Conservation (phyloP, 2,888 invertebrate genomes). For the Diogma glabrata region DNA sequence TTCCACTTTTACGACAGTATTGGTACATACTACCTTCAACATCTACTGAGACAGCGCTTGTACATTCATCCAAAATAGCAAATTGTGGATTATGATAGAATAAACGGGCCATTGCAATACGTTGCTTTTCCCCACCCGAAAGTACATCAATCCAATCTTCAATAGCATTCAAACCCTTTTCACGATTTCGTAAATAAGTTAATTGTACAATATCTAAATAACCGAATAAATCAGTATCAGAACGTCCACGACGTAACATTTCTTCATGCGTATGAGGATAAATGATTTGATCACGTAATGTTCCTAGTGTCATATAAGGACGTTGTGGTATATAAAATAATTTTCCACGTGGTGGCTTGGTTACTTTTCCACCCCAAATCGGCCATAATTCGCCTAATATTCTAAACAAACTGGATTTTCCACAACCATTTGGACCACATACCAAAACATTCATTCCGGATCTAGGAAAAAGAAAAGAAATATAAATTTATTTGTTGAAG, state of each 20-base stretch:
- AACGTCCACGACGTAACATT: constrained; percentile 64
- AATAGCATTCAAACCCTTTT: constrained; percentile 81
- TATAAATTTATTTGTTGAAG: neutral
- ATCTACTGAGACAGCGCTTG: constrained; percentile 96
- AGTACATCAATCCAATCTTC: constrained; percentile 99
- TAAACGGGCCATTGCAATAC: constrained; percentile 95
- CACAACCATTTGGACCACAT: constrained; percentile 97
- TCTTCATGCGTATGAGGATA: constrained; percentile 88
- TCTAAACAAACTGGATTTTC: constrained; percentile 93
- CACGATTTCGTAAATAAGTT: constrained; percentile 68
- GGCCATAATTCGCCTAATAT: constrained; percentile 98
- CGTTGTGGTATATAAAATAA: constrained; percentile 89
- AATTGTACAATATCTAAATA: constrained; percentile 77
- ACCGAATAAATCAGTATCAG: constrained; percentile 63
- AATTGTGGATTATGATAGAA: constrained; percentile 98
- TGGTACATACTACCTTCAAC: constrained; percentile 97
- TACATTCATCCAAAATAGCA: constrained; percentile 97
- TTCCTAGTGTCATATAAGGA: constrained; percentile 97
- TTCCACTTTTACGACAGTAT: constrained; percentile 73
- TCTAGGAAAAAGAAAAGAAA: constrained; percentile 27
- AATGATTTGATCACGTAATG: constrained; percentile 86
- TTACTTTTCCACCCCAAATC: constrained; percentile 82
- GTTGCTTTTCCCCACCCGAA: constrained; percentile 96
- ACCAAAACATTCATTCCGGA: constrained; percentile 96
- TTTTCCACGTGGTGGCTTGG: constrained; percentile 90